Evolutionary conservation across 2,797 vertebrate species (phyloP).

Genomic region (Xenops minutus): DNA sequence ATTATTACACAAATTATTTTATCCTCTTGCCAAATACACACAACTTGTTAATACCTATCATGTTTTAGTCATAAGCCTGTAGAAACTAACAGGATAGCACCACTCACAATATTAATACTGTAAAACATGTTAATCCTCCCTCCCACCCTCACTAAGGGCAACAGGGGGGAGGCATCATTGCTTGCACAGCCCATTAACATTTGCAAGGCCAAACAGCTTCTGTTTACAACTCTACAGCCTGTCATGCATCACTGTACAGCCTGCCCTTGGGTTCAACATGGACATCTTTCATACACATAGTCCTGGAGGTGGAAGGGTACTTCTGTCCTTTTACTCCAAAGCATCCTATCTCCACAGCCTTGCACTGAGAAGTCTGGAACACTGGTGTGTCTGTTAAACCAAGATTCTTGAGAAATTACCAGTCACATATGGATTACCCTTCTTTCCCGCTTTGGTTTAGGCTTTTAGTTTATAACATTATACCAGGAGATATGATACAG

Average conservation of each 20-base stretch:
- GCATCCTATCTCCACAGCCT: neutral
- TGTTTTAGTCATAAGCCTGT: neutral
- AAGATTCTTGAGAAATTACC: neutral
- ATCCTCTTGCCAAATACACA: neutral
- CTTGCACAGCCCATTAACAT: neutral
- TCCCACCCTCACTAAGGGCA: neutral
- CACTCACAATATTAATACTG: neutral
- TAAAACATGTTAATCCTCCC: neutral
- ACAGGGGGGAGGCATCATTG: neutral
- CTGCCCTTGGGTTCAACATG: neutral
- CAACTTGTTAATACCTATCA: neutral
- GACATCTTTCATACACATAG: neutral
- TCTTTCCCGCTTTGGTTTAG: neutral
- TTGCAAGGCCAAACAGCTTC: neutral
- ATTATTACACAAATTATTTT: neutral
- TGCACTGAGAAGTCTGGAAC: neutral
- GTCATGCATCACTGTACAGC: neutral
- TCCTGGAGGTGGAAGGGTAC: rapidly evolving
- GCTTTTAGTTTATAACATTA: neutral
- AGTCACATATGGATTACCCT: neutral
- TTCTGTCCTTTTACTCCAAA: neutral
- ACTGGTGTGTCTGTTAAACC: neutral
- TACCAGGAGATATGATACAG: neutral
- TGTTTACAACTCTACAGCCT: neutral
- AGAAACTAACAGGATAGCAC: neutral